Evolutionary conservation across 2,113 vertebrate genomes (phyloP), one percentile per base, ranked within the genome.

Genomic region (Chascanopsetta lugubris): DNA sequence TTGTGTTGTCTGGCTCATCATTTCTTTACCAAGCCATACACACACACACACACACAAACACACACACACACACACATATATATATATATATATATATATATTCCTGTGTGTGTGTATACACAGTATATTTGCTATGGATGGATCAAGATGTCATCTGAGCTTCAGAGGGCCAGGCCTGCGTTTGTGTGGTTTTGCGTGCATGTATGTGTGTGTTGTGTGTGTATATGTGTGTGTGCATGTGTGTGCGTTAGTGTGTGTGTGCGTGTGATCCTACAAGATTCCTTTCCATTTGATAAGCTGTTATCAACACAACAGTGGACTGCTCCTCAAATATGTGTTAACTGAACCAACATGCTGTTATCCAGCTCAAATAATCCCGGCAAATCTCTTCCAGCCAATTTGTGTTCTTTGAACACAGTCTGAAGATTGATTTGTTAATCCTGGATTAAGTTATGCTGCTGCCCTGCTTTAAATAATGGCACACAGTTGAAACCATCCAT

Each of bases 321-420:
- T 56, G 12, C 24, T 38, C 34, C 42, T 57, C 1, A 29, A 29
- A 13, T 46, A 40, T 22, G 51, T 8, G 20, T 36, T 24, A 9
- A 56, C 53, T 36, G 22, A 56, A 36, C 32, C 21, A 38, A 56
- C 53, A 38, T 25, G 53, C 32, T 21, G 40, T 29, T 61, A 11
- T 24, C 43, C 30, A 18, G 27, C 13, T 61, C 15, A 17, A 60
- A 32, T 21, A 60, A 60, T 46, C 18, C 26, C 17, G 6, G 13
- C 30, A 60, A 60, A 29, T 22, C 57, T 60, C 57, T 29, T 20
- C 30, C 20, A 22, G 20, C 42, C 43, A 15, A 46, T 46, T 17
- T 30, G 57, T 38, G 57, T 47, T 61, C 43, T 53, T 55, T 24
- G 32, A 55, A 38, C 20, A 36, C 21, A 24, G 43, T 34, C 36